phyloP scores from a whole-genome alignment of 2,888 invertebrate species.

The Pristionchus entomophagus region DNA sequence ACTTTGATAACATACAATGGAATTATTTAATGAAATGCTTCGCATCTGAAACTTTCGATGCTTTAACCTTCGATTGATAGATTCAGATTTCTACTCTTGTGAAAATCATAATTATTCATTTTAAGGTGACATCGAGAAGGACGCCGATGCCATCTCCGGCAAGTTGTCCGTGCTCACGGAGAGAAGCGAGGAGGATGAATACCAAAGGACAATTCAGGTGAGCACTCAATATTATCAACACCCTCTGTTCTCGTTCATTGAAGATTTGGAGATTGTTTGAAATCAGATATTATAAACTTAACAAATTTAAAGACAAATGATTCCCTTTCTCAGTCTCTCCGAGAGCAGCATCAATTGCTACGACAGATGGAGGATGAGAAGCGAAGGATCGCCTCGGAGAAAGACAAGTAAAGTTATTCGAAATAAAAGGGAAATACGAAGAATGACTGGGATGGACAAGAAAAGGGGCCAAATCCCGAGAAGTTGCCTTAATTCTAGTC shows the following conservation, averaged over 20 bases:
- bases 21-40: no score
- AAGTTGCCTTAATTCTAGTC: no score
- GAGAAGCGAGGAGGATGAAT: constrained; percentile 73
- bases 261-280: background rate
- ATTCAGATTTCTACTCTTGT: no score
- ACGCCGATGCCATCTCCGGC: constrained; percentile 69
- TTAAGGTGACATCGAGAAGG: constrained; percentile 57
- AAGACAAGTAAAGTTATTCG: background rate
- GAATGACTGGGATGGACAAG: no score
- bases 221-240: no score
- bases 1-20: no score
- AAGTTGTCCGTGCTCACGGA: constrained; percentile 75
- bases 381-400: background rate
- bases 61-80: no score
- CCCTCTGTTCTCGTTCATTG: no score
- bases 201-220: constrained; percentile 67
- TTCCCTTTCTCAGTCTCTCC: constrained; percentile 60
- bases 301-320: background rate
- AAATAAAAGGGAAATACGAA: no score
- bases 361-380: constrained; percentile 59
- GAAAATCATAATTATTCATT: no score
- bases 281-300: background rate
- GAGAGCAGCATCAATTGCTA: constrained; percentile 70
- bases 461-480: no score
- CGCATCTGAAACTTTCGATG: no score